These are phyloP conservation scores for Bellardia pandia DNA, from an alignment of 2,888 invertebrate species.

Conservation along the genomic window DNA sequence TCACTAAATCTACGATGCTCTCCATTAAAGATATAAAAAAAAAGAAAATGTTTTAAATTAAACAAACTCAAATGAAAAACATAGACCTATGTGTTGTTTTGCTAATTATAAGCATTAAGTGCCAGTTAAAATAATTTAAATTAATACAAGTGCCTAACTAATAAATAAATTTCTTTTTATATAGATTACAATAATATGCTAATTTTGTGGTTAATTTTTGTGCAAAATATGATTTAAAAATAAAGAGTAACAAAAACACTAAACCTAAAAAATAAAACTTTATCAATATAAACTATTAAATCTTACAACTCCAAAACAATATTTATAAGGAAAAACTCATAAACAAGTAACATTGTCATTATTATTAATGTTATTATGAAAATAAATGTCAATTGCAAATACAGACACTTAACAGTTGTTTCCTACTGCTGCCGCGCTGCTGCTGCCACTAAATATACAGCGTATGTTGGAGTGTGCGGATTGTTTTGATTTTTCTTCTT, in stretches of 20 bases:
- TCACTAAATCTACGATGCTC: conserved; percentile 26
- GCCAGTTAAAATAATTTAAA: conserved; percentile 30
- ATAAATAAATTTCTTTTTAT: conserved; percentile 6
- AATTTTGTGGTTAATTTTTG: conserved; percentile 14
- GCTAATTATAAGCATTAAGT: conserved; percentile 24
- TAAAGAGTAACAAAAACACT: conserved; percentile 5
- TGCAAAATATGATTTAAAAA: conserved; percentile 17
- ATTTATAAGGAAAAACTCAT: neutral
- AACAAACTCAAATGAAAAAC: conserved; percentile 22
- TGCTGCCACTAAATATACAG: neutral
- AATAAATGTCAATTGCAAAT: conserved; percentile 66
- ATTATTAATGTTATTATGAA: conserved; percentile 19
- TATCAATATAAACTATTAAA: conserved; percentile 34
- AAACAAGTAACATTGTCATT: conserved; percentile 42
- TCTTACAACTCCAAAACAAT: neutral
- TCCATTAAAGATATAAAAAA: conserved; percentile 23
- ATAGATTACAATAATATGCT: conserved; percentile 5
- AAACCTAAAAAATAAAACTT: neutral
- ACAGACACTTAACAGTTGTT: conserved; percentile 53
- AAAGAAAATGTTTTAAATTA: conserved; percentile 28
- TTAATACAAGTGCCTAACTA: conserved; percentile 25
- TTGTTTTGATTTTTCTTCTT: conserved; percentile 62
- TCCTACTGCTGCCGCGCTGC: neutral
- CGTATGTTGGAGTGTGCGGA: conserved; percentile 35
- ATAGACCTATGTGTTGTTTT: neutral